phyloP scores from a whole-genome alignment of 2,888 invertebrate genomes.

The Halocaridina rubra region DNA sequence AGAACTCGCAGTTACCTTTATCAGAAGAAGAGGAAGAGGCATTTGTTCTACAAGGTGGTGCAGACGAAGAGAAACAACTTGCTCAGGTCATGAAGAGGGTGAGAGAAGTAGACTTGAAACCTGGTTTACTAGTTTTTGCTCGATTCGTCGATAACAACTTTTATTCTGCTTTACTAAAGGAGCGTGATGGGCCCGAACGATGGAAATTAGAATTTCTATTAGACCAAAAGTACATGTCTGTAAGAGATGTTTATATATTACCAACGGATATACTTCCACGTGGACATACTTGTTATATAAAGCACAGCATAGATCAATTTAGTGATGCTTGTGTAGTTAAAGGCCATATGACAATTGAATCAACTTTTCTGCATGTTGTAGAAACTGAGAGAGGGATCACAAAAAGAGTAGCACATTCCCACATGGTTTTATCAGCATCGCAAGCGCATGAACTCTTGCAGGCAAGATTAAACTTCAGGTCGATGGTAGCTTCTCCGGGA shows the following conservation, averaged over 20 bases:
- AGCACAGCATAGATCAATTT: slow-evolving; percentile 38
- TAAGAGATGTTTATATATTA: slow-evolving; percentile 55
- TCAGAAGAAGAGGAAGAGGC: slow-evolving; percentile 62
- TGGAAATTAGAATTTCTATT: slow-evolving; percentile 56
- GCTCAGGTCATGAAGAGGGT: slow-evolving; percentile 50
- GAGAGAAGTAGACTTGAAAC: slow-evolving; percentile 36
- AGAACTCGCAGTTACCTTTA: slow-evolving; percentile 46
- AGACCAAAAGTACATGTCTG: slow-evolving; percentile 40
- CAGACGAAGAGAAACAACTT: slow-evolving; percentile 47
- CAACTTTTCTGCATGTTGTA: slow-evolving; percentile 49
- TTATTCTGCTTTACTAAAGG: slow-evolving; percentile 52
- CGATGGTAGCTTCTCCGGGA: slow-evolving; percentile 57
- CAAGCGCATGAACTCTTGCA: slow-evolving; percentile 45
- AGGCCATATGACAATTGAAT: slow-evolving; percentile 33
- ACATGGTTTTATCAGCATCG: slow-evolving; percentile 30
- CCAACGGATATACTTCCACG: slow-evolving; percentile 57
- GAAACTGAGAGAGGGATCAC: slow-evolving; percentile 42
- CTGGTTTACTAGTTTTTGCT: slow-evolving; percentile 53
- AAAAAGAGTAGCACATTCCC: slow-evolving; percentile 48
- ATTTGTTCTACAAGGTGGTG: slow-evolving; percentile 31
- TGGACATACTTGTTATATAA: slow-evolving; percentile 48
- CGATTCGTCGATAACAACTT: slow-evolving; percentile 56
- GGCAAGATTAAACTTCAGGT: slow-evolving; percentile 42
- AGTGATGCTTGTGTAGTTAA: slow-evolving; percentile 47
- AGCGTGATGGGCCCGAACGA: slow-evolving; percentile 27